phyloP scores from a whole-genome alignment of 2,888 invertebrate genomes.

The Eudemis profundana region DNA sequence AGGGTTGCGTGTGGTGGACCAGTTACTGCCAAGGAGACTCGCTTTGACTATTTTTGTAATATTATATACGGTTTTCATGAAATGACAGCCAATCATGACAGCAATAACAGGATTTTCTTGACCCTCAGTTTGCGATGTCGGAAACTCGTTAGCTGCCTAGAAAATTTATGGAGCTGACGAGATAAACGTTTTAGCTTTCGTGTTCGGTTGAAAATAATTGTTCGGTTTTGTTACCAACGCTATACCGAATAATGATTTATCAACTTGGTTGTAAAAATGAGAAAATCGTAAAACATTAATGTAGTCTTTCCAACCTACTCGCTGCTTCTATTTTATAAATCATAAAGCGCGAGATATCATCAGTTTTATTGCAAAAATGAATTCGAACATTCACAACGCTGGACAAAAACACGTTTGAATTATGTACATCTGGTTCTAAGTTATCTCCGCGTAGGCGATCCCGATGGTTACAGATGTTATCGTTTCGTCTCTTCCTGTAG shows the following conservation, averaged over 20 bases:
- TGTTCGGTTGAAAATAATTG: conserved; percentile 31
- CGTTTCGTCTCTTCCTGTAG: conserved; percentile 64
- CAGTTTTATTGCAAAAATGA: conserved; percentile 69
- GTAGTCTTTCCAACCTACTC: not conserved
- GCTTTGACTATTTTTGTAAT: conserved; percentile 71
- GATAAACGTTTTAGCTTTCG: conserved; percentile 34
- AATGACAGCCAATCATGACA: conserved; percentile 53
- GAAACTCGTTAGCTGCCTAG: conserved; percentile 45
- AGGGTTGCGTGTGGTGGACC: conserved; percentile 79
- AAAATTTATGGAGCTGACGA: conserved; percentile 39
- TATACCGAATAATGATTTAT: conserved; percentile 8
- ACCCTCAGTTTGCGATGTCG: conserved; percentile 48
- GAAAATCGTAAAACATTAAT: not conserved
- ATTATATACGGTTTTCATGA: conserved; percentile 78
- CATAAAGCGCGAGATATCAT: conserved; percentile 52
- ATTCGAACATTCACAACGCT: conserved; percentile 61
- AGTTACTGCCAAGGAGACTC: conserved; percentile 75
- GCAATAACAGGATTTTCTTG: conserved; percentile 56
- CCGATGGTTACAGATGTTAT: conserved; percentile 66
- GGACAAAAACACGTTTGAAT: conserved; percentile 68
- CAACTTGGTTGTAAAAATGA: not conserved
- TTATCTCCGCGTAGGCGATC: conserved; percentile 69
- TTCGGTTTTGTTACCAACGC: conserved; percentile 9
- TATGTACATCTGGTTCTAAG: conserved; percentile 65
- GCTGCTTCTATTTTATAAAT: conserved; percentile 28